Percentiles rank a stretch among this genome's conserved stretches.
These are phyloP conservation scores for Aspidiotus destructor DNA, from an alignment of 2,888 invertebrate species.

Conservation along the genomic window DNA sequence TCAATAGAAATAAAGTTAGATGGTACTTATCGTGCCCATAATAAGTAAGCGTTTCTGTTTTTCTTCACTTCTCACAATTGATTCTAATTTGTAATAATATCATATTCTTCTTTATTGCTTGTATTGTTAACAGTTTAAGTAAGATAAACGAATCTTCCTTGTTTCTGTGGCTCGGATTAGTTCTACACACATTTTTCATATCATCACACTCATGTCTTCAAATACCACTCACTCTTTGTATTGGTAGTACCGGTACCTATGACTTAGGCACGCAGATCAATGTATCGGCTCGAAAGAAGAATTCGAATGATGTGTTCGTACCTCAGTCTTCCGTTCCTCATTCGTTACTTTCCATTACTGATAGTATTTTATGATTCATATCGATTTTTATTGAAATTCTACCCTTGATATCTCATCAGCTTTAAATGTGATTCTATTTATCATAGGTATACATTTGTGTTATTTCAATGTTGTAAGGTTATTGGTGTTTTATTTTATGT, in stretches of 20 bases:
- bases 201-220: constrained; percentile 12
- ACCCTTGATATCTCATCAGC: not conserved
- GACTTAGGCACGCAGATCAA: constrained; percentile 28
- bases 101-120: not conserved
- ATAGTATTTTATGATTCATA: constrained; percentile 25
- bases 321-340: constrained; percentile 19
- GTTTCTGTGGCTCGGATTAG: constrained; percentile 28
- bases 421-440: constrained; percentile 2
- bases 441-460: too few relatives aligned
- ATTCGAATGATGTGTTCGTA: constrained; percentile 19
- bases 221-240: constrained; percentile 10
- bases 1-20: constrained; percentile 53
- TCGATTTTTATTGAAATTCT: not conserved
- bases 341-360: constrained; percentile 24
- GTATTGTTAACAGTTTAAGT: constrained; percentile 10
- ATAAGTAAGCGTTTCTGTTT: constrained; percentile 9
- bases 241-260: constrained; percentile 23
- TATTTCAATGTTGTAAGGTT: too few relatives aligned
- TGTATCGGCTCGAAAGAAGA: constrained; percentile 25
- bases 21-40: constrained; percentile 40
- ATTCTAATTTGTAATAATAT: not conserved
- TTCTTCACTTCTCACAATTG: too few relatives aligned
- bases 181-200: constrained; percentile 16
- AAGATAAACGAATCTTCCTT: constrained; percentile 20
- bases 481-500: too few relatives aligned